phyloP scores from a whole-genome alignment of 2,888 invertebrate genomes.

The Kryphioiulus occultus region DNA sequence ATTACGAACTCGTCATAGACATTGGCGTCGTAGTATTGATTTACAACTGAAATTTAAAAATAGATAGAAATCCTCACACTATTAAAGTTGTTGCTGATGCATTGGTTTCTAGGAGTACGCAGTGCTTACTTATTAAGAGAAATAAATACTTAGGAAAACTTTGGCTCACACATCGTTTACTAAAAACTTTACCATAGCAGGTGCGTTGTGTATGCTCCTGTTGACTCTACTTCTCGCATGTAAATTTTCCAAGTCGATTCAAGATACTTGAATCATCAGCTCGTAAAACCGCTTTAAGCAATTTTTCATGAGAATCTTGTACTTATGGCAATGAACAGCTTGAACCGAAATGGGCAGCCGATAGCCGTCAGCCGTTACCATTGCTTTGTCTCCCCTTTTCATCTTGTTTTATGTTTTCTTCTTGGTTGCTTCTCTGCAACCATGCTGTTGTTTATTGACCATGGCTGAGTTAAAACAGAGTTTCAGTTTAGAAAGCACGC shows the following conservation, averaged over 20 bases:
- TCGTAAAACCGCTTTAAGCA: background rate
- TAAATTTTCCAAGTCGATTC: no score
- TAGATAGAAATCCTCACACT: no score
- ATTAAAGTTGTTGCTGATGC: no score
- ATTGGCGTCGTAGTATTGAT: conserved; percentile 59
- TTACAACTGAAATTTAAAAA: conserved; percentile 55
- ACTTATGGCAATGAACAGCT: background rate
- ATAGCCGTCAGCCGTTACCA: background rate
- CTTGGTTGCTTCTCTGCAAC: background rate
- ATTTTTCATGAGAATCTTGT: background rate
- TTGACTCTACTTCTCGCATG: no score
- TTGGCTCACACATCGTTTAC: no score
- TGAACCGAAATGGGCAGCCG: background rate
- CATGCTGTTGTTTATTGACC: background rate
- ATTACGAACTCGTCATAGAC: conserved; percentile 61
- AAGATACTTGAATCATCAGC: background rate
- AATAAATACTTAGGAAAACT: no score
- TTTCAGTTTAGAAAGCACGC: background rate
- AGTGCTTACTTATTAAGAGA: no score
- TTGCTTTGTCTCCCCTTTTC: background rate
- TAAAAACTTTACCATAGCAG: no score
- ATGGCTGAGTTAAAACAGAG: background rate
- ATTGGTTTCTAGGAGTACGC: no score
- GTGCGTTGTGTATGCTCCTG: no score
- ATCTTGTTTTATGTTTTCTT: conserved; percentile 1